These are phyloP conservation scores for Augochlora pura DNA, from an alignment of 1,140 invertebrate genomes.

Conservation along the genomic window DNA sequence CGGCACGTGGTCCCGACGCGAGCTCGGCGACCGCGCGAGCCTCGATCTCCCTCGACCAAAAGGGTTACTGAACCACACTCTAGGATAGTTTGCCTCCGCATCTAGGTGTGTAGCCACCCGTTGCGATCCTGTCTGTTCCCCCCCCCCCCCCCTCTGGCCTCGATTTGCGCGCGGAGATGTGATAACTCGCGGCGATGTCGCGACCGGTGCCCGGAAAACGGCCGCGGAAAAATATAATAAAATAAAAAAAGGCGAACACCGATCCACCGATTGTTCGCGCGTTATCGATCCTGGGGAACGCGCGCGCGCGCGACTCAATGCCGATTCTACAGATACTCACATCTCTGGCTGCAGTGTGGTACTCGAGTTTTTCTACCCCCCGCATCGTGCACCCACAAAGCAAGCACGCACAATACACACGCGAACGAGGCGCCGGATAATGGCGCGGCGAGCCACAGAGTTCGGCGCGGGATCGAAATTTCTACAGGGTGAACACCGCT, in stretches of 20 bases:
- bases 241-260: too few species aligned
- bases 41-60: too few species aligned
- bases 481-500: too few species aligned
- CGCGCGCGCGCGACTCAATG: slow-evolving; percentile 24
- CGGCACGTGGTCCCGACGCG: too few species aligned
- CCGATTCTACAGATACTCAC: slow-evolving; percentile 54
- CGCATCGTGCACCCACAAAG: slow-evolving; percentile 59
- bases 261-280: not conserved
- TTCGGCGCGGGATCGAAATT: too few species aligned
- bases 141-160: too few species aligned
- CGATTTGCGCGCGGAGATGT: slow-evolving; percentile 56
- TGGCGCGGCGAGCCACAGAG: too few species aligned
- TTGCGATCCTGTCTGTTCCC: slow-evolving; percentile 30
- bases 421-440: too few species aligned
- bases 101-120: slow-evolving; percentile 9
- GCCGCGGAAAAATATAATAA: too few species aligned
- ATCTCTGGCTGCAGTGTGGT: slow-evolving; percentile 72
- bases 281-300: slow-evolving; percentile 1
- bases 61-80: too few species aligned
- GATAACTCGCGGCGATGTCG: slow-evolving; percentile 44
- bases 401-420: slow-evolving; percentile 41
- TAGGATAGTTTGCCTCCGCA: not conserved
- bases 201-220: too few species aligned
- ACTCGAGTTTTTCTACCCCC: slow-evolving; percentile 55
- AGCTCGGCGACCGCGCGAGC: too few species aligned